Base-by-base conservation (phyloP, 2,888 invertebrate genomes). In the Stomorhina lunata region DNA sequence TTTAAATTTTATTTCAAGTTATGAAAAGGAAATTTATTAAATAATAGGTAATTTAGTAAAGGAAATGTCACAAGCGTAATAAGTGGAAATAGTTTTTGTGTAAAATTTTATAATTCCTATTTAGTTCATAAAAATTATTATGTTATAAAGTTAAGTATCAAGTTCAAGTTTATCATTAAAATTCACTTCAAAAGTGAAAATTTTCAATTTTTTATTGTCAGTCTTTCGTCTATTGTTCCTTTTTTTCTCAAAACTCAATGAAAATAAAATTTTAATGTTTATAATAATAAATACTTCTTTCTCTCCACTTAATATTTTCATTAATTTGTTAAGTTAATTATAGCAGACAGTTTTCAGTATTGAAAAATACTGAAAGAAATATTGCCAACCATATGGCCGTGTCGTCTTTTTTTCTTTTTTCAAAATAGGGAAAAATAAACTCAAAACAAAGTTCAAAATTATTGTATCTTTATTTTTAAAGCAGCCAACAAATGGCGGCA, bases 251-350 rank as follows among this genome's bases (percentile, higher is more conserved):
- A 37, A 20, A 48, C 17, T 29, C 27, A 73, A 17, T 43, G 22
- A 4, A 50, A 77, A 32, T 10, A 50, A 29, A 10, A 61, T 40
- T 59, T 45, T 22, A 37, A 12, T 63, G 25, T 53, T 48, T 65
- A 43, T 40, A 27, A 57, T 69, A 48, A 9, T 61, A n/a, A n/a
- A n/a, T n/a, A n/a, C n/a, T n/a, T n/a, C n/a, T 20, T 34, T 5
- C 6, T 20, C 2, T 25, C 75, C 20, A 66, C 45, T 69, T 72
- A 68, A 77, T 69, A 71, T 53, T 53, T 57, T 72, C 55, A 77
- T 48, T 76, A 73, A 80, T 72, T 66, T 63, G 72, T 68, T 71
- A 61, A 71, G 69, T 72, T 72, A 63, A 73, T 69, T 78, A 59
- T 45, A 34, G 55, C 48, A 69, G 45, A 61, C 32, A 61, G 12